phyloP scores from a whole-genome alignment of 2,888 invertebrate genomes.

The Agrochola circellaris region DNA sequence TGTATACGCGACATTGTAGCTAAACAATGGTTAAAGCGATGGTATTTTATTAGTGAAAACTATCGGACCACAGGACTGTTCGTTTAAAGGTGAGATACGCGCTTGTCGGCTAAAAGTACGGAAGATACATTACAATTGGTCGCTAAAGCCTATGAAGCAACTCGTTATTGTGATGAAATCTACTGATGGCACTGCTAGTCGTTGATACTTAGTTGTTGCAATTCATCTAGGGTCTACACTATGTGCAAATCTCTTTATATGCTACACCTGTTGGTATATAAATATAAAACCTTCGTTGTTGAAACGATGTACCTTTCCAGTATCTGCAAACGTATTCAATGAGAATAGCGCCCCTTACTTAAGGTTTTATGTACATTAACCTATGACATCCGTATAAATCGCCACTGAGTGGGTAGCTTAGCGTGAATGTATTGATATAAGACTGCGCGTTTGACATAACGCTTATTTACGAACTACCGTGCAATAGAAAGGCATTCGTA shows the following conservation, averaged over 20 bases:
- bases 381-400: constrained; percentile 66
- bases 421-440: constrained; percentile 68
- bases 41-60: constrained; percentile 54
- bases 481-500: constrained; percentile 77
- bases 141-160: constrained; percentile 40
- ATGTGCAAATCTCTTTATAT: constrained; percentile 35
- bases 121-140: constrained; percentile 55
- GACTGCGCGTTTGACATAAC: constrained; percentile 72
- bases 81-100: constrained; percentile 49
- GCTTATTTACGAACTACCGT: constrained; percentile 76
- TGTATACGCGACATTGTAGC: constrained; percentile 29
- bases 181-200: constrained; percentile 27
- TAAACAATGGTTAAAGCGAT: constrained; percentile 41
- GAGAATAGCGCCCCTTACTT: constrained; percentile 51
- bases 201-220: constrained; percentile 40
- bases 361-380: constrained; percentile 61
- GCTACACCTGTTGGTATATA: constrained; percentile 26
- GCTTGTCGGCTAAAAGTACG: constrained; percentile 13
- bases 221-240: constrained; percentile 24
- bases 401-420: constrained; percentile 60
- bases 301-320: constrained; percentile 34
- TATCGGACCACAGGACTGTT: constrained; percentile 43
- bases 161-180: constrained; percentile 55
- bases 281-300: constrained; percentile 32
- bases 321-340: constrained; percentile 51